Evolutionary conservation across 2,797 vertebrate species (phyloP).

Genomic region (Acanthurus lineatus): DNA sequence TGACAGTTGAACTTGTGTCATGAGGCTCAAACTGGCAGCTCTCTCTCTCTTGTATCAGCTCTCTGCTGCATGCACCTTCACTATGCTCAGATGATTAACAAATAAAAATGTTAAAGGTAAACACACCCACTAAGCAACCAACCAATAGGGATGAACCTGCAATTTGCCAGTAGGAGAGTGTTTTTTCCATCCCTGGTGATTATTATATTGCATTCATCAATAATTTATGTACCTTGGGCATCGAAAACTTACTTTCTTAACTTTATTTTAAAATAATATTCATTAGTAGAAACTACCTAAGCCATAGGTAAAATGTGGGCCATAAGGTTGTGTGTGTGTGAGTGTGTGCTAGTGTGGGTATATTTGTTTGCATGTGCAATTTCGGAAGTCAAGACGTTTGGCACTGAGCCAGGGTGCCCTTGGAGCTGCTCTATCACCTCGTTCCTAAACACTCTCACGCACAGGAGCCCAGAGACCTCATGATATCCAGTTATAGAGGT

Average conservation of each 20-base stretch:
- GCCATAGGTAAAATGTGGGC: slow-evolving; percentile 50
- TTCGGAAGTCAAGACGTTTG: slow-evolving; percentile 56
- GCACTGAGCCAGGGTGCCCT: slow-evolving; percentile 69
- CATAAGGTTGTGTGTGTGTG: slow-evolving; percentile 39
- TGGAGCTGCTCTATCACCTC: slow-evolving; percentile 61
- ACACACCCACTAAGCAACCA: too few relatives aligned
- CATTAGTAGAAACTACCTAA: slow-evolving; percentile 59
- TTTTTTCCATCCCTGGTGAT: too few relatives aligned
- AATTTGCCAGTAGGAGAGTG: too few relatives aligned
- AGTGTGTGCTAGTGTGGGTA: slow-evolving; percentile 38
- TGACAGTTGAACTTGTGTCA: too few relatives aligned
- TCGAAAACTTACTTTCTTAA: slow-evolving; percentile 54
- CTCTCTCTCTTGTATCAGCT: too few relatives aligned
- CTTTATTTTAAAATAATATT: slow-evolving; percentile 71
- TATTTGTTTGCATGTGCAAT: slow-evolving; percentile 20
- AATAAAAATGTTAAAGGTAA: too few relatives aligned
- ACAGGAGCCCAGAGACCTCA: slow-evolving; percentile 62
- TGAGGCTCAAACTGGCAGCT: too few relatives aligned
- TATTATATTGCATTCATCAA: slow-evolving; percentile 64
- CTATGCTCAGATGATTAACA: too few relatives aligned
- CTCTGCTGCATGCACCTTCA: too few relatives aligned
- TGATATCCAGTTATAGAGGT: slow-evolving; percentile 45
- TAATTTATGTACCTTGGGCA: slow-evolving; percentile 63
- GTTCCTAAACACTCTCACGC: slow-evolving; percentile 59
- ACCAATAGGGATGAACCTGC: too few relatives aligned